A percentile compares a stretch with the other conserved stretches of the same genome.
Conservation (phyloP, 2,113 vertebrate genomes). For the Alosa alosa region DNA sequence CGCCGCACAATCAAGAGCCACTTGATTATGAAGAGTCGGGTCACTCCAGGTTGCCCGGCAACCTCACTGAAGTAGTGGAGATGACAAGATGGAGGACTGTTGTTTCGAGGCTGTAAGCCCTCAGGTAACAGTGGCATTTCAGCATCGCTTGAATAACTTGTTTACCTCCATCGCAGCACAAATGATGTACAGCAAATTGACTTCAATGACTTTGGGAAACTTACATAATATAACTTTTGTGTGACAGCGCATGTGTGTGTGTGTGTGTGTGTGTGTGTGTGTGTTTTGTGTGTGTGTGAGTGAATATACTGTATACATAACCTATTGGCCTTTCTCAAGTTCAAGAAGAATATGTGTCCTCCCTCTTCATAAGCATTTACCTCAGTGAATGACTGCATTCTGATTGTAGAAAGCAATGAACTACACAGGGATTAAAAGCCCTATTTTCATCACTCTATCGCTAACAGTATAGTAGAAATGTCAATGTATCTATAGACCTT, state of each 20-base stretch:
- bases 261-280: not conserved
- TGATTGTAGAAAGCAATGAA: too few species aligned
- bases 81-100: constrained; percentile 48
- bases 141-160: constrained; percentile 31
- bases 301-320: not conserved
- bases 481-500: not conserved
- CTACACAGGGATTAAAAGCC: too few species aligned
- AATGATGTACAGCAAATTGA: not conserved
- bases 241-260: not conserved
- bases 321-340: not conserved
- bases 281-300: constrained; percentile 2
- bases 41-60: constrained; percentile 57
- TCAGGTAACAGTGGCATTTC: constrained; percentile 41
- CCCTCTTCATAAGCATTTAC: too few species aligned
- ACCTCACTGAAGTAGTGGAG: constrained; percentile 49
- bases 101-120: constrained; percentile 41
- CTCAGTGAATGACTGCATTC: too few species aligned
- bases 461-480: too few species aligned
- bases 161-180: constrained; percentile 7
- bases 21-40: constrained; percentile 58
- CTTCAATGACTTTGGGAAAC: not conserved
- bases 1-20: constrained; percentile 61
- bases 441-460: too few species aligned
- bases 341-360: not conserved
- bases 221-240: not conserved